A percentile compares a stretch with the other conserved stretches of the same genome.
phyloP scores from a whole-genome alignment of 1,140 invertebrate species.

The Orchesella cincta region DNA sequence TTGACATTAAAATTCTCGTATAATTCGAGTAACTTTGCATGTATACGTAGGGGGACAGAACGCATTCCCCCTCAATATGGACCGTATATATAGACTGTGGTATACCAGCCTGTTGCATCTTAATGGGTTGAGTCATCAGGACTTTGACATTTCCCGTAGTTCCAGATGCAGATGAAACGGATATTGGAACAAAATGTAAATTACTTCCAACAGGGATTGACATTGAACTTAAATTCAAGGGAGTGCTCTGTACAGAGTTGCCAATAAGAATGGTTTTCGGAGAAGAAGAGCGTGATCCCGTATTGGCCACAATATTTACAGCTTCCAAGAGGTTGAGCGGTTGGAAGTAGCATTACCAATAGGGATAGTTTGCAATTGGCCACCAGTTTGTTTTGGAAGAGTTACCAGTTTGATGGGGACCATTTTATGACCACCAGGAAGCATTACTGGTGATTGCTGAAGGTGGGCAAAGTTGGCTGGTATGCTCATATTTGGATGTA shows the following conservation, averaged over 20 bases:
- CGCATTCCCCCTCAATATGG: conserved; percentile 40
- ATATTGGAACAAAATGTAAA: conserved; percentile 46
- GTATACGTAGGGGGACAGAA: no score
- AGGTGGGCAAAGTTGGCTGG: conserved; percentile 39
- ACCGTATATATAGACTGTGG: conserved; percentile 38
- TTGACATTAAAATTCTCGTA: neutral
- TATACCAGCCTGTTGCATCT: conserved; percentile 32
- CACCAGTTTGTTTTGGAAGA: conserved; percentile 51
- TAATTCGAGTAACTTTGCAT: neutral
- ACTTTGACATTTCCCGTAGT: conserved; percentile 51
- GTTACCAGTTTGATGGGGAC: conserved; percentile 56
- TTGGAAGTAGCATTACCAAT: neutral
- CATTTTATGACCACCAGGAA: conserved; percentile 53
- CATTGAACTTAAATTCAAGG: conserved; percentile 37
- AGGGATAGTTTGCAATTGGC: conserved; percentile 21
- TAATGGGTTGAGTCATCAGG: conserved; percentile 49
- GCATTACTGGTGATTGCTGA: conserved; percentile 37
- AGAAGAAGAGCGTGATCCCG: conserved; percentile 8
- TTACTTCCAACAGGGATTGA: conserved; percentile 39
- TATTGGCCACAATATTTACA: conserved; percentile 40
- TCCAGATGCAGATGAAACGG: conserved; percentile 28
- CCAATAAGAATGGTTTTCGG: conserved; percentile 38
- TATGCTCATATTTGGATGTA: conserved; percentile 39
- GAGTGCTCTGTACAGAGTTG: conserved; percentile 34
- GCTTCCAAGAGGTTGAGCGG: conserved; percentile 33